Evolutionary conservation across 2,888 invertebrate genomes (phyloP).

Genomic region (Luffia ferchaultella): DNA sequence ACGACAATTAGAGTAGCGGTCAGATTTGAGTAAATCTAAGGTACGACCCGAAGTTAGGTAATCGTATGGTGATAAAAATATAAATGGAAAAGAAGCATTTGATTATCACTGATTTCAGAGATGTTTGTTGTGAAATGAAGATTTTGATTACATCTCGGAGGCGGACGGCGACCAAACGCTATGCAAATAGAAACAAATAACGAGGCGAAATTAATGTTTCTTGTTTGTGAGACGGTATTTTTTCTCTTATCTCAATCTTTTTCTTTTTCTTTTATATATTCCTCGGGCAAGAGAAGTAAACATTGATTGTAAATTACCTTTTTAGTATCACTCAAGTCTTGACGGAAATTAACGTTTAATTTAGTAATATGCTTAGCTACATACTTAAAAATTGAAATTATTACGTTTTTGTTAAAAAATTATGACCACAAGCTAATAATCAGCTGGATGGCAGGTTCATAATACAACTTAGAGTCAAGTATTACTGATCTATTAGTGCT

Average conservation of each 20-base stretch:
- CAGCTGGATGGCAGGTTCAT: too few species aligned
- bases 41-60: too few species aligned
- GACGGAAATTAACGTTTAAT: background rate
- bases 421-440: too few species aligned
- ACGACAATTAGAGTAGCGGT: too few species aligned
- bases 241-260: background rate
- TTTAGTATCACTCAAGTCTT: background rate
- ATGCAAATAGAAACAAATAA: background rate
- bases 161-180: too few species aligned
- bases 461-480: too few species aligned
- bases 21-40: too few species aligned
- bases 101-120: background rate
- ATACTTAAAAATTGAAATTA: too few species aligned
- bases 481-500: too few species aligned
- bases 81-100: background rate
- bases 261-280: background rate
- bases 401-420: too few species aligned
- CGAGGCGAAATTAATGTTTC: background rate
- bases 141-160: background rate
- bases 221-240: background rate
- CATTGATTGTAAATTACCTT: background rate
- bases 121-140: background rate
- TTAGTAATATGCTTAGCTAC: too few species aligned
- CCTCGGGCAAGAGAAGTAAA: background rate
- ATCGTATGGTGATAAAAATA: too few species aligned